Evolutionary conservation across 2,888 invertebrate genomes (phyloP).

Genomic region (Orgyia antiqua): DNA sequence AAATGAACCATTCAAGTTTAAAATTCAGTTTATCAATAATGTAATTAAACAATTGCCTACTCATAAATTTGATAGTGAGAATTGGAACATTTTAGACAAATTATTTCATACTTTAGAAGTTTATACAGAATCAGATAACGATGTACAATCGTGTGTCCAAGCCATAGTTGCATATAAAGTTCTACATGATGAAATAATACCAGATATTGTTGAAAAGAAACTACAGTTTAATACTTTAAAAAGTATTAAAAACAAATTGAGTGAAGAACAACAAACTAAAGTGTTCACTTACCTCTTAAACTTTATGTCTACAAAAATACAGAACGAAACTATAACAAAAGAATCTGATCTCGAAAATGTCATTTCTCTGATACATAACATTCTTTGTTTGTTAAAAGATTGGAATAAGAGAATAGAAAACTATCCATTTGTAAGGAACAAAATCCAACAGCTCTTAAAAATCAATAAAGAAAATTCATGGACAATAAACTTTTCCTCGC

Average conservation of each 20-base stretch:
- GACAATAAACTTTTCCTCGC: constrained; percentile 25
- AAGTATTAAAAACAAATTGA: constrained; percentile 29
- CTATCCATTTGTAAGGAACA: constrained; percentile 36
- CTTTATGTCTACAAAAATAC: constrained; percentile 21
- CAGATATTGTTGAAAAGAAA: constrained; percentile 5
- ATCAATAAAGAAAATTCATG: constrained; percentile 37
- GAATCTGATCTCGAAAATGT: not conserved
- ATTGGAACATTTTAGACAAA: constrained; percentile 49
- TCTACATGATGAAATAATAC: constrained; percentile 29
- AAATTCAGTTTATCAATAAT: constrained; percentile 42
- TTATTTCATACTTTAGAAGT: constrained; percentile 56
- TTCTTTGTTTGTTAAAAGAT: constrained; percentile 36
- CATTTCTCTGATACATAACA: constrained; percentile 6
- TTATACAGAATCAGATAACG: constrained; percentile 44
- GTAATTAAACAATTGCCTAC: constrained; percentile 34
- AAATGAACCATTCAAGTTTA: constrained; percentile 53
- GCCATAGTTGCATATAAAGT: constrained; percentile 45
- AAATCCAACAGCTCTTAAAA: constrained; percentile 37
- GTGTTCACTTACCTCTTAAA: constrained; percentile 44
- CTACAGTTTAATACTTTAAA: constrained; percentile 6
- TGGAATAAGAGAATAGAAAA: constrained; percentile 44
- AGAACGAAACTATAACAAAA: constrained; percentile 9
- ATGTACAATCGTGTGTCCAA: constrained; percentile 41
- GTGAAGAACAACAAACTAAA: constrained; percentile 32
- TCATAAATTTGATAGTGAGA: constrained; percentile 32